phyloP scores from a whole-genome alignment of 2,797 vertebrate genomes.

The Buceros bicornis region DNA sequence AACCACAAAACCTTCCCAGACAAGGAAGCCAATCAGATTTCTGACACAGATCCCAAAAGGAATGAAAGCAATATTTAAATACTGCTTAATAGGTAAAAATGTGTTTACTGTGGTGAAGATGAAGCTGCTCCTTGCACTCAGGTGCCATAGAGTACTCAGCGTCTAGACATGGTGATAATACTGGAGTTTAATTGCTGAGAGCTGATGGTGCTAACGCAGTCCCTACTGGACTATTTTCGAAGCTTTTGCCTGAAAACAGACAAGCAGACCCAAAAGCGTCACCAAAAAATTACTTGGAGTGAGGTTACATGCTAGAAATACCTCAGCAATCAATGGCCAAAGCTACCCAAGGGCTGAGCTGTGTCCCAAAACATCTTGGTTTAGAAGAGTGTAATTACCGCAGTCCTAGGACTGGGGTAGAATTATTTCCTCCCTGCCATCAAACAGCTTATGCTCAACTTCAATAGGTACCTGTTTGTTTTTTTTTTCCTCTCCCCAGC shows the following conservation, averaged over 20 bases:
- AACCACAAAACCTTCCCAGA: not conserved
- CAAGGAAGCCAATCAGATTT: not conserved
- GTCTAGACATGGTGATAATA: not conserved
- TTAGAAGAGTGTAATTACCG: not conserved
- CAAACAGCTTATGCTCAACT: not conserved
- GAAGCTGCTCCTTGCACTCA: not conserved
- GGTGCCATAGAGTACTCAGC: not conserved
- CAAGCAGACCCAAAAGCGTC: not conserved
- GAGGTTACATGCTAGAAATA: not conserved
- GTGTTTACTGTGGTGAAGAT: not conserved
- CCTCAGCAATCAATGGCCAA: not conserved
- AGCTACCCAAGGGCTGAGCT: not conserved
- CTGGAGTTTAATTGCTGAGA: not conserved
- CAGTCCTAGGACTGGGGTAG: not conserved
- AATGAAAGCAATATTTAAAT: not conserved
- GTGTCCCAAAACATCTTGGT: not conserved
- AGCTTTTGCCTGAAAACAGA: not conserved
- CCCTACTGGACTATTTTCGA: not conserved
- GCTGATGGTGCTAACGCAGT: not conserved
- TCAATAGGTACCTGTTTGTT: not conserved
- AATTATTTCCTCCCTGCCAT: not conserved
- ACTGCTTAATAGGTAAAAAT: not conserved
- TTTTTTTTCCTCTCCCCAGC: not conserved
- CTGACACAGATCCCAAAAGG: not conserved
- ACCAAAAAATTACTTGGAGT: not conserved